These are phyloP conservation scores for Prochilodus magdalenae DNA, from an alignment of 2,113 vertebrate genomes.

Conservation along the genomic window DNA sequence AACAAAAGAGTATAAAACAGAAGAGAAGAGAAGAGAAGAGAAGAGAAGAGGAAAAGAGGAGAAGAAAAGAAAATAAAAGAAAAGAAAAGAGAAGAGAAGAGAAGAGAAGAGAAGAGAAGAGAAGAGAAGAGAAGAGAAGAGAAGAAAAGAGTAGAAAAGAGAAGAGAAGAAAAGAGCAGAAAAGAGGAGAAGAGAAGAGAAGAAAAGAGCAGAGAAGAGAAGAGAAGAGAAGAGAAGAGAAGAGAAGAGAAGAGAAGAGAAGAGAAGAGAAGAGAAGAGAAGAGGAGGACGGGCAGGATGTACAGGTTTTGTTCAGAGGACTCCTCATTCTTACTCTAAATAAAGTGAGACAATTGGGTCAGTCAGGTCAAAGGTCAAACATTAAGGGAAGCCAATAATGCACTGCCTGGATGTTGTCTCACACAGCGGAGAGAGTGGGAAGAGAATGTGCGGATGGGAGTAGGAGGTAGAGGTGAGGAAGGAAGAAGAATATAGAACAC, in stretches of 20 bases:
- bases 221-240: slow-evolving; percentile 12
- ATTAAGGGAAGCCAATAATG: neutral
- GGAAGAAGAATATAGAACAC: neutral
- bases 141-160: no score
- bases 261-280: neutral
- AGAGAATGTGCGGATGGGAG: slow-evolving; percentile 17
- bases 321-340: slow-evolving; percentile 12
- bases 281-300: neutral
- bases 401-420: neutral
- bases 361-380: neutral
- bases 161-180: neutral
- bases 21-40: no score
- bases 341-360: slow-evolving; percentile 1
- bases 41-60: neutral
- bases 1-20: no score
- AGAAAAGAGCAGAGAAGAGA: neutral
- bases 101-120: neutral
- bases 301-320: no score
- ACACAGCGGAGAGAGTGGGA: neutral
- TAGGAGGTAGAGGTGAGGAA: slow-evolving; percentile 9
- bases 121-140: no score
- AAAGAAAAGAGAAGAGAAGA: neutral
- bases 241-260: neutral
- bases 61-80: neutral
- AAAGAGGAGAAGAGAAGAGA: neutral